Evolutionary conservation across 2,888 invertebrate species (phyloP), one percentile per base, ranked within the genome.

Genomic region (Limnephilus marmoratus): DNA sequence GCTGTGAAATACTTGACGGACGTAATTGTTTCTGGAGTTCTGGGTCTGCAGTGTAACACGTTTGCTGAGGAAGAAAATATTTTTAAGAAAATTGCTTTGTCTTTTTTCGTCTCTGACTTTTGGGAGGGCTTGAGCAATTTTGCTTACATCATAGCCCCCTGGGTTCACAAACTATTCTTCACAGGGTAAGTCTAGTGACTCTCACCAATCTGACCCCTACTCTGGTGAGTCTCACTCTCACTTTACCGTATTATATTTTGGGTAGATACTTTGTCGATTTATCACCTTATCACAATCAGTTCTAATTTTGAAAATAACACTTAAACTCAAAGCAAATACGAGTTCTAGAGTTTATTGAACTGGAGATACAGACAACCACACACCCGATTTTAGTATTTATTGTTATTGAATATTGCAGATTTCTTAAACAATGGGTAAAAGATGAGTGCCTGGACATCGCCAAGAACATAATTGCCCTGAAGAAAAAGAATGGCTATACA

Each of bases 1-100:
- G 87, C 90, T 15, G 12, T 92, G n/a, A 91, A 91, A n/a, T 93
- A 92, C 81, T 90, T 93, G 53, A 92, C 92, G n/a, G 93, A 93
- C 34, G 86, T 90, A 7, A 90, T 93, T n/a, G 92, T 93, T 4
- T 82, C 90, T 24, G 89, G 91, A 18, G 86, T 93, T 13, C 53
- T 93, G 18, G 93, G 93, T n/a, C 89, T 93, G 12, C 86, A 93
- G 45, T 85, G 45, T 12, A 90, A 93, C 80, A 89, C 93, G 24
- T 93, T 93, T 53, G 90, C 89, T 68, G 88, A 90, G 12, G 89
- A 86, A 82, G 34, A 92, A 3, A 93, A 93, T 83, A 82, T 92
- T 3, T 93, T 92, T 81, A 91, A 91, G 86, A 93, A 85, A 49
- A 89, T 93, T 15, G 88, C 93, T 18, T 81, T 85, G 45, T 91